Conservation (phyloP, 2,113 vertebrate species). For the Silurus glanis region DNA sequence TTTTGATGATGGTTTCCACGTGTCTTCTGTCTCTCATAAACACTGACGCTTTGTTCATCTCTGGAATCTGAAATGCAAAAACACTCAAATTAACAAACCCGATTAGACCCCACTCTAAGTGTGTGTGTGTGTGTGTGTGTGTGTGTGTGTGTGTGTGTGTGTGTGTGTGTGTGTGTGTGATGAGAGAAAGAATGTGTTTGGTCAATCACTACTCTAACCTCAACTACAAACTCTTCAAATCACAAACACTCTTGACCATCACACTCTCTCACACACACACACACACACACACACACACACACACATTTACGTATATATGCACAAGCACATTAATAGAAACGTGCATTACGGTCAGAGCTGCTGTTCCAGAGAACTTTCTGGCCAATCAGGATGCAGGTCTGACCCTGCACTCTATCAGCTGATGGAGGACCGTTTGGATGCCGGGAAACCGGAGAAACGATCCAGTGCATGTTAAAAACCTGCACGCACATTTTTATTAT, state of each 20-base stretch:
- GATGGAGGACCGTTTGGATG: constrained; percentile 1
- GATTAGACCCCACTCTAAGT: too few species aligned
- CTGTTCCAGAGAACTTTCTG: background rate
- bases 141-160: background rate
- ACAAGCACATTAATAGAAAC: background rate
- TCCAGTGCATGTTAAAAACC: constrained; percentile 7
- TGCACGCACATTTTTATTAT: background rate
- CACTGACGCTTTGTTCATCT: background rate
- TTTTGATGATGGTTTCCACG: constrained; percentile 21
- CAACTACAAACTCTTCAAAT: background rate
- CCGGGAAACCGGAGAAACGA: background rate
- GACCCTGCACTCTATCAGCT: constrained; percentile 10
- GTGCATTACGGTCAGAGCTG: background rate
- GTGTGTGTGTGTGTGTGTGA: background rate
- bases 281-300: too few species aligned
- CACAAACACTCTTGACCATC: background rate
- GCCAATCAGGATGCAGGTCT: background rate
- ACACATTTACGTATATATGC: background rate
- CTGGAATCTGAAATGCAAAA: background rate
- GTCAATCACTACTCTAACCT: background rate
- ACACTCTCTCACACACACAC: too few species aligned
- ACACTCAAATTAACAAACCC: too few species aligned
- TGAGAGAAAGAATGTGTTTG: background rate
- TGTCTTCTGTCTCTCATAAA: constrained; percentile 1
- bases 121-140: too few species aligned